phyloP scores from a whole-genome alignment of 53 echinoderm and acorn worm genomes.

The Holothuria leucospilota region DNA sequence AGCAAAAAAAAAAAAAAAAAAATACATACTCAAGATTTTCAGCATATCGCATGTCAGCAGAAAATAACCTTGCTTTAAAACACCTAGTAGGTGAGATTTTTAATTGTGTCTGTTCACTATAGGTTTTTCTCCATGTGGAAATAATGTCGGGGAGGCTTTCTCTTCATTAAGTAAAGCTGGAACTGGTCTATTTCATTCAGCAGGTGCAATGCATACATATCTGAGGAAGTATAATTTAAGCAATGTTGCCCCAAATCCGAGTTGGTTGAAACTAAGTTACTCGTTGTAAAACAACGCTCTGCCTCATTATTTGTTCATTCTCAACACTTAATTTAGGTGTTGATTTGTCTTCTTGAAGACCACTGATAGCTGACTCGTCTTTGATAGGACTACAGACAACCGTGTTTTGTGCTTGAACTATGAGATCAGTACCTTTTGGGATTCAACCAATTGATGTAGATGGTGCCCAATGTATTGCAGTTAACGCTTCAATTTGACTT shows the following conservation, averaged over 20 bases:
- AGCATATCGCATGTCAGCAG: constrained; percentile 75
- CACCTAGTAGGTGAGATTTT: constrained; percentile 63
- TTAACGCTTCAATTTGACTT: constrained; percentile 66
- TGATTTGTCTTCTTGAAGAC: too few species aligned
- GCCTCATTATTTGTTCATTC: neutral
- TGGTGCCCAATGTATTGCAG: constrained; percentile 65
- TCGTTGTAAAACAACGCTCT: neutral
- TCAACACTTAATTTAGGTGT: neutral
- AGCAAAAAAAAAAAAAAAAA: constrained; percentile 47
- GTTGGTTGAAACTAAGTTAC: constrained; percentile 60
- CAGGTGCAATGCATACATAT: constrained; percentile 67
- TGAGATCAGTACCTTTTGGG: constrained; percentile 19
- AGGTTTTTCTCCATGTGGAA: constrained; percentile 69
- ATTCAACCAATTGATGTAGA: constrained; percentile 65
- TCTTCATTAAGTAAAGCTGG: constrained; percentile 53
- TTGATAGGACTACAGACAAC: too few species aligned
- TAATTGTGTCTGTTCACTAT: constrained; percentile 57
- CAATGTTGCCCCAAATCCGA: constrained; percentile 59
- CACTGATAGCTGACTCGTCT: too few species aligned
- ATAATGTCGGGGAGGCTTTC: constrained; percentile 69
- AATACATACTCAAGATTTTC: constrained; percentile 65
- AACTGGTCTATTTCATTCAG: constrained; percentile 75
- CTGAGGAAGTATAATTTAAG: constrained; percentile 48
- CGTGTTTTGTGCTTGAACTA: too few species aligned
- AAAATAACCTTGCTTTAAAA: constrained; percentile 67